Evolutionary conservation across 2,888 invertebrate genomes (phyloP).

Genomic region (Acrobasis consociella): DNA sequence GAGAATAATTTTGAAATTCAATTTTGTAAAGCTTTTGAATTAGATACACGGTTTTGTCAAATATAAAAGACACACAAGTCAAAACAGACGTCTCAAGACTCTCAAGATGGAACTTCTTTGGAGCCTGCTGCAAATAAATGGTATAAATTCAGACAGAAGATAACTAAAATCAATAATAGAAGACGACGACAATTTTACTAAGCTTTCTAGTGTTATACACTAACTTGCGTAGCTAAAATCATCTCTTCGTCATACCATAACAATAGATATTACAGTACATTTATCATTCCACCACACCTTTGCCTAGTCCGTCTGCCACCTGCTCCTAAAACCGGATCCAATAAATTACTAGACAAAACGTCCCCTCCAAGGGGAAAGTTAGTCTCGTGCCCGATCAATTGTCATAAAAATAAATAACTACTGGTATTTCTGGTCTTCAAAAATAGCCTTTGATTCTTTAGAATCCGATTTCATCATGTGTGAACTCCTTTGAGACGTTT

Average conservation of each 20-base stretch:
- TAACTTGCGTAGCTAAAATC: not conserved
- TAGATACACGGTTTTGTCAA: too few relatives aligned
- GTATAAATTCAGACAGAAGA: too few relatives aligned
- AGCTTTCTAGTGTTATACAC: not conserved
- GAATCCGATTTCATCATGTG: constrained; percentile 20
- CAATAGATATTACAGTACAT: constrained; percentile 13
- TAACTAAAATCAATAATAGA: too few relatives aligned
- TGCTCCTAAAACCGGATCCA: constrained; percentile 72
- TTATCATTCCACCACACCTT: constrained; percentile 27
- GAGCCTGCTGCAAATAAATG: too few relatives aligned
- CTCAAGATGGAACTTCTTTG: too few relatives aligned
- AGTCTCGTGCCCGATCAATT: constrained; percentile 53
- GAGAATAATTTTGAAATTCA: not conserved
- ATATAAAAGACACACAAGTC: too few relatives aligned
- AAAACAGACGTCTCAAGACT: too few relatives aligned
- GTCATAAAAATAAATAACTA: constrained; percentile 30
- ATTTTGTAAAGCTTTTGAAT: too few relatives aligned
- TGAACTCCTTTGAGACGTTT: constrained; percentile 20
- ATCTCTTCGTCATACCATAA: constrained; percentile 3
- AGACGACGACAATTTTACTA: not conserved
- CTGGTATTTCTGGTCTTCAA: constrained; percentile 21
- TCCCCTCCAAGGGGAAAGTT: constrained; percentile 57
- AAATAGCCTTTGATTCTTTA: constrained; percentile 17
- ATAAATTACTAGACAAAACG: constrained; percentile 73
- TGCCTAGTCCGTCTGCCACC: constrained; percentile 55